These are phyloP conservation scores for Falco rusticolus DNA, from an alignment of 2,797 vertebrate species.

Conservation along the genomic window DNA sequence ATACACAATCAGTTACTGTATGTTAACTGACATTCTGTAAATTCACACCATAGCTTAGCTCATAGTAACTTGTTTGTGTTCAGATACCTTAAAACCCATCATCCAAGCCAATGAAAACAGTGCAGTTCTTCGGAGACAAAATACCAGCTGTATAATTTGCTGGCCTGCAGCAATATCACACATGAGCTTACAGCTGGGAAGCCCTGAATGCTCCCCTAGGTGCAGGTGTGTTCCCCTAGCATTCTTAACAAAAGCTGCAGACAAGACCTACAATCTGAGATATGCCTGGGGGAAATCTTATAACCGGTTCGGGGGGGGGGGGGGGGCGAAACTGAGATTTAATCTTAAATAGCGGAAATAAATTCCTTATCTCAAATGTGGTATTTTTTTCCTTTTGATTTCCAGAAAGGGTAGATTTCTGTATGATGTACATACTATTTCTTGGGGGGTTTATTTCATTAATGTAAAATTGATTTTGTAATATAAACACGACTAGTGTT, in stretches of 20 bases:
- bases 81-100: slow-evolving; percentile 1
- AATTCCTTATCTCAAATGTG: not conserved
- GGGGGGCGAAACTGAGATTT: not conserved
- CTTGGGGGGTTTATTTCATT: not conserved
- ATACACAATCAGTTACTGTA: slow-evolving; percentile 5
- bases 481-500: not conserved
- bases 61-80: slow-evolving; percentile 36
- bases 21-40: not conserved
- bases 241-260: not conserved
- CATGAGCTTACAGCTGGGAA: not conserved
- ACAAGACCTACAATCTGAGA: not conserved
- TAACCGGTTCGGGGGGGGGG: not conserved
- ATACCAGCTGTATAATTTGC: not conserved
- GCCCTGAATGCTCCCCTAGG: not conserved
- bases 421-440: slow-evolving; percentile 63
- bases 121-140: not conserved
- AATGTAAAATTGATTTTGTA: not conserved
- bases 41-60: not conserved
- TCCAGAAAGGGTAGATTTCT: not conserved
- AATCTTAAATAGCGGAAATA: not conserved
- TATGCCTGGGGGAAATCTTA: not conserved
- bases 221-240: not conserved
- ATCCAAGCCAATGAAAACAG: not conserved
- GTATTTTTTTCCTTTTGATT: not conserved
- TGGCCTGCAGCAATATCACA: not conserved